Evolutionary conservation across 2,113 vertebrate species (phyloP).

Genomic region (Amphilophus citrinellus): DNA sequence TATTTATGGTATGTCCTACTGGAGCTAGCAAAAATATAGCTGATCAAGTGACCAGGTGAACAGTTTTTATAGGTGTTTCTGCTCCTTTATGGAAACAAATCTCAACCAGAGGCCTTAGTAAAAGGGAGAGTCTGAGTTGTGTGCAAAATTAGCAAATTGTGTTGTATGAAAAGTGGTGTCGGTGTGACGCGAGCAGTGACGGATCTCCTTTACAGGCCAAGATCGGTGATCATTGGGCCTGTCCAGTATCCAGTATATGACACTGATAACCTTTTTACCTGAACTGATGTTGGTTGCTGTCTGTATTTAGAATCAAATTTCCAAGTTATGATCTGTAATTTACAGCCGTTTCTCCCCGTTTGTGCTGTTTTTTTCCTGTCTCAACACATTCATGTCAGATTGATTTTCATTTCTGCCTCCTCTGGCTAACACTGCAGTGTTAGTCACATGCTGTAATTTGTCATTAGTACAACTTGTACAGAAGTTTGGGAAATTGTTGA

Average conservation of each 20-base stretch:
- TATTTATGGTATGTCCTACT: background rate
- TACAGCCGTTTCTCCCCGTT: background rate
- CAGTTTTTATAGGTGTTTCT: background rate
- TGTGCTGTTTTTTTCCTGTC: background rate
- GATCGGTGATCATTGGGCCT: background rate
- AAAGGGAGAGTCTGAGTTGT: background rate
- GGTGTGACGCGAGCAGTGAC: background rate
- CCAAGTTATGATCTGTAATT: background rate
- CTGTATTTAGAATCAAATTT: background rate
- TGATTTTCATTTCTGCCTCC: background rate
- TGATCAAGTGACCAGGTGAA: background rate
- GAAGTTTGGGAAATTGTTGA: background rate
- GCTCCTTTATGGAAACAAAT: background rate
- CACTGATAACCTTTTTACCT: background rate
- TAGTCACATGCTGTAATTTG: background rate
- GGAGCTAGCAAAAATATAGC: background rate
- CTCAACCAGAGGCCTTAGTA: background rate
- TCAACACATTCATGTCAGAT: background rate
- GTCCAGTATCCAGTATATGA: background rate
- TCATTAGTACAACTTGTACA: background rate
- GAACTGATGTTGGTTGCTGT: background rate
- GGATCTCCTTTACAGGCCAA: background rate
- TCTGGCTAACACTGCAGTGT: background rate
- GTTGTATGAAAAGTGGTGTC: background rate
- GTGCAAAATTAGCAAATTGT: background rate